Percentiles rank a stretch among this genome's conserved stretches.
Conservation (phyloP, 2,888 invertebrate genomes). For the Labia minor region DNA sequence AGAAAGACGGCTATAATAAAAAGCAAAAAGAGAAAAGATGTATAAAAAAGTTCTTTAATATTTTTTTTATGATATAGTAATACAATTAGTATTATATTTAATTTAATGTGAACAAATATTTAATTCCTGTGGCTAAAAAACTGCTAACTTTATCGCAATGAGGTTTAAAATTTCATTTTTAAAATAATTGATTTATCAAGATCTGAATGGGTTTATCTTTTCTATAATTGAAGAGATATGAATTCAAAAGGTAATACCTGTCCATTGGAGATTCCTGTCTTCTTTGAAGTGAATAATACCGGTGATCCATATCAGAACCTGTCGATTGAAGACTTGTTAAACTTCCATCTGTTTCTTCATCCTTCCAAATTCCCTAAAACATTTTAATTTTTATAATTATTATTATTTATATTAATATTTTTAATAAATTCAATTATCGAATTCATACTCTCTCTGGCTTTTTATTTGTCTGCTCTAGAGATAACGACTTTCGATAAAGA, state of each 20-base stretch:
- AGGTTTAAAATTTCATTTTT: no score
- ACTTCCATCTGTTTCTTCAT: constrained; percentile 56
- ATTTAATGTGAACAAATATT: no score
- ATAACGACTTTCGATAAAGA: constrained; percentile 57
- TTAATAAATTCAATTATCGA: not conserved
- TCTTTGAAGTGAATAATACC: constrained; percentile 46
- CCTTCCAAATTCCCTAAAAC: constrained; percentile 63
- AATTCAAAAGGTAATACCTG: constrained; percentile 44
- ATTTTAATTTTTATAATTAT: constrained; percentile 20
- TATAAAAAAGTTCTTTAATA: not conserved
- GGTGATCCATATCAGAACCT: constrained; percentile 43
- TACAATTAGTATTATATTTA: no score
- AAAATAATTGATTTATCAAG: no score
- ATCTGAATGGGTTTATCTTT: no score
- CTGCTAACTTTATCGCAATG: no score
- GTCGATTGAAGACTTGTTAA: constrained; percentile 70
- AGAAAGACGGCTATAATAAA: constrained; percentile 49
- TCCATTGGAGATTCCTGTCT: constrained; percentile 66
- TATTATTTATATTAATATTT: not conserved
- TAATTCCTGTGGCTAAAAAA: no score
- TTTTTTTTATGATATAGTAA: not conserved
- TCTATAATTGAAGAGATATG: no score
- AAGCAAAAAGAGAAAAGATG: constrained; percentile 26
- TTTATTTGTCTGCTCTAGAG: constrained; percentile 54
- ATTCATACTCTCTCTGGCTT: constrained; percentile 35